Percentiles rank a stretch among this genome's conserved stretches.
phyloP scores from a whole-genome alignment of 2,888 invertebrate genomes.

The Escarpia spicata region DNA sequence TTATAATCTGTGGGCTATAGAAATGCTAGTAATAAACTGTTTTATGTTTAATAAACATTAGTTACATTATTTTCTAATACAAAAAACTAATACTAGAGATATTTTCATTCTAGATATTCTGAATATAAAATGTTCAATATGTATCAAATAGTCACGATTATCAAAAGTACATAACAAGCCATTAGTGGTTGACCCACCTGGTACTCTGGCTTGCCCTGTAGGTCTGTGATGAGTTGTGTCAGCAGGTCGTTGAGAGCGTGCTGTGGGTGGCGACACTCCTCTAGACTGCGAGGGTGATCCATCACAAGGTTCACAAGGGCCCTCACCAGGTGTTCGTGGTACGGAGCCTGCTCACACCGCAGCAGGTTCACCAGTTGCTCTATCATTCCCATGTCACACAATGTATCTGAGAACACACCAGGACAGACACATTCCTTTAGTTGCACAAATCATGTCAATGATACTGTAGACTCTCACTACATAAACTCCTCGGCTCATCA shows the following conservation, averaged over 20 bases:
- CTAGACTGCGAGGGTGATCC: slow-evolving; percentile 63
- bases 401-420: slow-evolving; percentile 53
- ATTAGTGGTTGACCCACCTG: slow-evolving; percentile 27
- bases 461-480: neutral
- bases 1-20: too few species aligned
- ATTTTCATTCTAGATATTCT: too few species aligned
- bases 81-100: too few species aligned
- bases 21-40: too few species aligned
- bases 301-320: slow-evolving; percentile 67
- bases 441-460: neutral
- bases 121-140: too few species aligned
- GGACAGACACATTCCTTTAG: neutral
- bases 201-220: slow-evolving; percentile 67
- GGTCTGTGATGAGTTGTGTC: slow-evolving; percentile 59
- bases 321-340: slow-evolving; percentile 70
- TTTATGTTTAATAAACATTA: too few species aligned
- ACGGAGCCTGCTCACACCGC: slow-evolving; percentile 52
- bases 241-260: slow-evolving; percentile 66
- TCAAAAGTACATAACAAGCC: too few species aligned
- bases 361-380: slow-evolving; percentile 63
- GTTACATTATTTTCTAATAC: too few species aligned
- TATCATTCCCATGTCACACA: slow-evolving; percentile 65
- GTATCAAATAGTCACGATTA: too few species aligned
- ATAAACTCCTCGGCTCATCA: neutral
- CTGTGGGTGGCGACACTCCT: slow-evolving; percentile 66